A percentile compares a stretch with the other conserved stretches of the same genome.
phyloP scores from a whole-genome alignment of 2,888 invertebrate species.

The Drosophila cognata region DNA sequence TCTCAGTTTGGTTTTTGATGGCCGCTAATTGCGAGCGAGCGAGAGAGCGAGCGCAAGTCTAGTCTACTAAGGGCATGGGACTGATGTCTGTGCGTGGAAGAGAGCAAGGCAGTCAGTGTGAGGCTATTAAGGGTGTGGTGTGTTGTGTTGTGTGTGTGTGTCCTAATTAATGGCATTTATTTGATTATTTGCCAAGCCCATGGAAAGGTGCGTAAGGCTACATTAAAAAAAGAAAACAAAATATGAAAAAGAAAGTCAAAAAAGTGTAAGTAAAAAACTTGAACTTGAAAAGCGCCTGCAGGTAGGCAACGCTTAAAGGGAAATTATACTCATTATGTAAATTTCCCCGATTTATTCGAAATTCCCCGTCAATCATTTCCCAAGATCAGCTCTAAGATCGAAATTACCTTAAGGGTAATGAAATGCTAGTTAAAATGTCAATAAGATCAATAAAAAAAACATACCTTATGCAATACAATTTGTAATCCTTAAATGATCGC shows the following conservation, averaged over 20 bases:
- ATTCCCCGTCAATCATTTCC: background rate
- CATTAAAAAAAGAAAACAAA: constrained; percentile 10
- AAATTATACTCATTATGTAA: background rate
- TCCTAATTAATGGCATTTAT: constrained; percentile 77
- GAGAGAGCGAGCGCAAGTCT: constrained; percentile 6
- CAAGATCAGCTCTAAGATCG: background rate
- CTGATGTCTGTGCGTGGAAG: constrained; percentile 10
- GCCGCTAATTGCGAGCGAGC: constrained; percentile 67
- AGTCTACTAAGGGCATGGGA: constrained; percentile 13
- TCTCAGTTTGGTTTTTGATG: constrained; percentile 73
- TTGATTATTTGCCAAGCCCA: constrained; percentile 65
- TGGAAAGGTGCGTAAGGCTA: constrained; percentile 51
- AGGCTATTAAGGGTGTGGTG: constrained; percentile 56
- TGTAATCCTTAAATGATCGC: constrained; percentile 41
- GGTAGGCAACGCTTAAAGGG: constrained; percentile 43
- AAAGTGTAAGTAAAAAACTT: constrained; percentile 34
- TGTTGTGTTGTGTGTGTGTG: constrained; percentile 34
- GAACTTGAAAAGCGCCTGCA: constrained; percentile 50
- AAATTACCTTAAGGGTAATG: background rate
- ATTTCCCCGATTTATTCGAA: background rate
- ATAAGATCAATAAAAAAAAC: constrained; percentile 10
- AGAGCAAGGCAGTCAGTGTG: constrained; percentile 2
- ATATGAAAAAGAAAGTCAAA: constrained; percentile 12
- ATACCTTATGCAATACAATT: constrained; percentile 45
- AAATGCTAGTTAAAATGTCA: constrained; percentile 1